Base-by-base conservation (phyloP, 1,140 invertebrate genomes). In the Geopemphigus sp. region DNA sequence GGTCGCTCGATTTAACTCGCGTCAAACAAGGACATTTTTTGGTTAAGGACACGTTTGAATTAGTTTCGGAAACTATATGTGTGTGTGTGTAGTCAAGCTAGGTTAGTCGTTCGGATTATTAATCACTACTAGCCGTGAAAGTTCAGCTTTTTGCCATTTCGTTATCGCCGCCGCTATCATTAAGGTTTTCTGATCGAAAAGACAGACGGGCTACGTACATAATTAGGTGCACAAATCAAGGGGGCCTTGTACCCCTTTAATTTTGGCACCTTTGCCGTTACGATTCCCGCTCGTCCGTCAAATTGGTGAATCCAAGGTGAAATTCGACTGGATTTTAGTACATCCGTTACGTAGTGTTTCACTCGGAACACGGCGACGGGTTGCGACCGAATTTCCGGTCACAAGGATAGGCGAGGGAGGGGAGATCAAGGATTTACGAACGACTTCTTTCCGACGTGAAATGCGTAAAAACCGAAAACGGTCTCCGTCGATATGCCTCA, bases 191-290 rank as follows among this genome's bases (percentile, higher is more conserved):
- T 8, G 32, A 39, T 61, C 59, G 26, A 29, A 61, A 26, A 66
- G 29, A 66, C 29, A 22, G 32, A 45, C 22, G 11, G 32, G 14
- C 63, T 5, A 14, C 39, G 5, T 39, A 66, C n/a, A 68, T n/a
- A 24, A 68, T 68, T 68, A 68, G 22, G 39, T 24, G 39, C 11
- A 14, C 64, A 14, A 66, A 66, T 66, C 63, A 12, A 66, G 11
- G 63, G 8, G 11, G n/a, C 11, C 5, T 19, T 4, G 32, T 19
- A 15, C n/a, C 64, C n/a, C 12, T 47, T 68, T 45, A 68, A 68
- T 47, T 68, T 15, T 19, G 39, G 24, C 5, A 14, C 29, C 19
- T 45, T 11, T 14, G 5, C 19, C 56, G 11, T 15, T 22, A 24
- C 12, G 4, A 6, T 15, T 17, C 11, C 26, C 61, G 15, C 1